A percentile compares a stretch with the other conserved stretches of the same genome.
phyloP scores from a whole-genome alignment of 1,140 invertebrate genomes.

The Scaptomyza graminum region DNA sequence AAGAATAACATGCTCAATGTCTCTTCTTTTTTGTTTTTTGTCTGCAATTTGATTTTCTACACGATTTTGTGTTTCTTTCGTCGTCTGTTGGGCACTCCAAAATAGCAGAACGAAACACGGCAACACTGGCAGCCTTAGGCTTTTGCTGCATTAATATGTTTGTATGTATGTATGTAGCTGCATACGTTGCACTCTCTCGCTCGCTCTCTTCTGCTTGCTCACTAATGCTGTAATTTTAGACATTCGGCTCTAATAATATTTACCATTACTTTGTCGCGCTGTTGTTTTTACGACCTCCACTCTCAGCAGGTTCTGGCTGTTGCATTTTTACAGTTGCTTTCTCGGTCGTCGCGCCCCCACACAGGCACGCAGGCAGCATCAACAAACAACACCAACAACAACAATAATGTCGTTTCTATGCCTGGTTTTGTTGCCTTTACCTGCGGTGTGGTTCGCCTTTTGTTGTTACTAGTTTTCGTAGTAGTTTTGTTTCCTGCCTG shows the following conservation, averaged over 20 bases:
- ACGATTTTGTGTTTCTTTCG: constrained; percentile 64
- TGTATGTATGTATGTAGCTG: too few species aligned
- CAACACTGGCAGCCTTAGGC: constrained; percentile 4
- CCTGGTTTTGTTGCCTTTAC: constrained; percentile 35
- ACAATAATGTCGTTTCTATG: constrained; percentile 1
- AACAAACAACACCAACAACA: constrained; percentile 16
- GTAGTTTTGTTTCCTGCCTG: constrained; percentile 33
- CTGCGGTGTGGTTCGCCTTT: constrained; percentile 44
- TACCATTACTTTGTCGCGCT: constrained; percentile 69
- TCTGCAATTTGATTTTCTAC: constrained; percentile 73
- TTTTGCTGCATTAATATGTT: constrained; percentile 53
- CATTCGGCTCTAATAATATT: constrained; percentile 60
- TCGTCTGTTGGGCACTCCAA: constrained; percentile 64
- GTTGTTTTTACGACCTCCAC: constrained; percentile 49
- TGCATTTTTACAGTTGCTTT: constrained; percentile 75
- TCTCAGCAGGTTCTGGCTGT: constrained; percentile 67
- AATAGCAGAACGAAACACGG: constrained; percentile 39
- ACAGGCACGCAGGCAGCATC: constrained; percentile 3
- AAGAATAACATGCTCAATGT: constrained; percentile 28
- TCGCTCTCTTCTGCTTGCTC: constrained; percentile 22
- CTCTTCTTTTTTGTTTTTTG: constrained; percentile 45
- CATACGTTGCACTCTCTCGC: constrained; percentile 63
- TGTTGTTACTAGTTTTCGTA: constrained; percentile 46
- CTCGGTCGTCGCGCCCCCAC: constrained; percentile 34
- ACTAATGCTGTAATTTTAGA: constrained; percentile 65